Evolutionary conservation across 1,140 invertebrate genomes (phyloP).

Genomic region (Ruditapes philippinarum): DNA sequence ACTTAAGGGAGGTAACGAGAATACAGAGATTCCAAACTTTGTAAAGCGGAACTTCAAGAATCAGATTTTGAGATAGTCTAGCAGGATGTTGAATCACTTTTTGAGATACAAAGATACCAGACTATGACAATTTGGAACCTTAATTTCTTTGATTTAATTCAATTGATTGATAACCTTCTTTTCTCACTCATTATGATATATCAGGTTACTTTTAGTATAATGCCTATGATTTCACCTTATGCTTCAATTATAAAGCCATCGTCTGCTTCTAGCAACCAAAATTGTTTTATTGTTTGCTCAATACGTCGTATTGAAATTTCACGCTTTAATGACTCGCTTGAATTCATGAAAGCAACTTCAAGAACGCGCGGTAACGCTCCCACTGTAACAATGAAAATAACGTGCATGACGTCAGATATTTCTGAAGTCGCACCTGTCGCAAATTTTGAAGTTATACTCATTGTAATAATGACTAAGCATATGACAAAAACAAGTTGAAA

Average conservation of each 20-base stretch:
- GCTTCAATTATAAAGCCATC: background rate
- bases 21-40: too few species aligned
- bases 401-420: slow-evolving; percentile 55
- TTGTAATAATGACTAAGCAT: background rate
- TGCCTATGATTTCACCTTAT: too few species aligned
- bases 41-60: too few species aligned
- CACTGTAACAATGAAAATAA: slow-evolving; percentile 47
- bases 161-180: too few species aligned
- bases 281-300: slow-evolving; percentile 18
- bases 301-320: background rate
- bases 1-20: too few species aligned
- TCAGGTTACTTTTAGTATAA: too few species aligned
- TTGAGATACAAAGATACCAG: too few species aligned
- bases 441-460: slow-evolving; percentile 4
- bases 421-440: background rate
- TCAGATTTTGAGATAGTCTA: too few species aligned
- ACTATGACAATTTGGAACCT: too few species aligned
- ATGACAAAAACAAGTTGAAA: slow-evolving; percentile 1
- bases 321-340: background rate
- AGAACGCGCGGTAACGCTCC: slow-evolving; percentile 43
- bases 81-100: too few species aligned
- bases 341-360: slow-evolving; percentile 4
- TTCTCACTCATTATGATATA: too few species aligned
- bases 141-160: too few species aligned
- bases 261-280: background rate